Percentiles rank a stretch among this genome's conserved stretches.
These are phyloP conservation scores for Latrodectus elegans DNA, from an alignment of 2,888 invertebrate genomes.

Conservation along the genomic window DNA sequence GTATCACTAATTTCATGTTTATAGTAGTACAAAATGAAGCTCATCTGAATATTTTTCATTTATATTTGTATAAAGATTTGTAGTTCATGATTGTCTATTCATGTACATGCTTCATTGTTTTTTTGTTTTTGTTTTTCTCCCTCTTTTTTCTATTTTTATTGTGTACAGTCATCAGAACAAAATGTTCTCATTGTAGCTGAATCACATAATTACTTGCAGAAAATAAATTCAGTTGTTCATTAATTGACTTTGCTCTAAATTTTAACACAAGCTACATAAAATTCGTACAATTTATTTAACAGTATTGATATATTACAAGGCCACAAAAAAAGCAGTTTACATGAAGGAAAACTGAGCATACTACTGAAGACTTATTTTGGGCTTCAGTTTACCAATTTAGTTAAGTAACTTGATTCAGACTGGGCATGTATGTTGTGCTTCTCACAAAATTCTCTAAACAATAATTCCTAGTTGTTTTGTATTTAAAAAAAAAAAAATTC, in stretches of 20 bases:
- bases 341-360: no score
- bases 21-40: slow-evolving; percentile 59
- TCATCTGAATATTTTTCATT: slow-evolving; percentile 59
- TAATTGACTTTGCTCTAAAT: not conserved
- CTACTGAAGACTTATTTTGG: no score
- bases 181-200: slow-evolving; percentile 59
- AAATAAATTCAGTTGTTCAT: slow-evolving; percentile 41
- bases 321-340: no score
- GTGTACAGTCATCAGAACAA: slow-evolving; percentile 65
- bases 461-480: no score
- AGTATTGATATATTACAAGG: no score
- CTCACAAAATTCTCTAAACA: no score
- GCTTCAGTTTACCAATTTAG: no score
- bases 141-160: slow-evolving; percentile 37
- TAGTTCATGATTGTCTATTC: not conserved
- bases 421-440: no score
- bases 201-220: slow-evolving; percentile 52
- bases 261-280: not conserved
- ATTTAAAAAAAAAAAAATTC: no score
- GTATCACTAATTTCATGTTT: slow-evolving; percentile 49
- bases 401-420: no score
- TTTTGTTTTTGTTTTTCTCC: slow-evolving; percentile 28
- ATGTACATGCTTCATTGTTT: not conserved
- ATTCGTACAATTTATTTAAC: no score
- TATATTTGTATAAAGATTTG: slow-evolving; percentile 27